phyloP scores from a whole-genome alignment of 1,140 invertebrate species.

The Trachelipus rathkii region DNA sequence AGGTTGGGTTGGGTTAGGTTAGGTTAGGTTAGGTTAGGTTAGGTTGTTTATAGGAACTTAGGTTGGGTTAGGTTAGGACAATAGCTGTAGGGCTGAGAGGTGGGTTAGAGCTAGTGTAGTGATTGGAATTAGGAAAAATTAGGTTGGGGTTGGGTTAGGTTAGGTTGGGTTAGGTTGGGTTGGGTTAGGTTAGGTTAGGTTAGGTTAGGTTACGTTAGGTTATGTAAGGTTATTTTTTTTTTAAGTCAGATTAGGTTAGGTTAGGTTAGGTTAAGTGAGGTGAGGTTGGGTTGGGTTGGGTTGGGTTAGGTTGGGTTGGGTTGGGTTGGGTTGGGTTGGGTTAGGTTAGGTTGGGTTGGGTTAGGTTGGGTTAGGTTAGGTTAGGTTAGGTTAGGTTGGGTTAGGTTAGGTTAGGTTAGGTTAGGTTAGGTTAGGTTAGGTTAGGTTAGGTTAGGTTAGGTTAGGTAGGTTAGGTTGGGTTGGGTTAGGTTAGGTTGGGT shows the following conservation, averaged over 20 bases:
- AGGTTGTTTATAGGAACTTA: constrained; percentile 26
- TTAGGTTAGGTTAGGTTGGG: not conserved
- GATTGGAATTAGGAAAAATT: too few relatives aligned
- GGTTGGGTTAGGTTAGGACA: constrained; percentile 5
- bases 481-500: constrained; percentile 37
- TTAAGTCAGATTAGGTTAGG: too few relatives aligned
- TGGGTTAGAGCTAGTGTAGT: constrained; percentile 30
- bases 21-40: constrained; percentile 37
- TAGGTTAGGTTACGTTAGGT: too few relatives aligned
- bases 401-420: not conserved
- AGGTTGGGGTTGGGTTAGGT: constrained; percentile 34
- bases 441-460: constrained; percentile 28
- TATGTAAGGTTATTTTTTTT: too few relatives aligned
- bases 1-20: constrained; percentile 38
- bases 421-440: constrained; percentile 5
- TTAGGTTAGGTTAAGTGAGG: not conserved
- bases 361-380: not conserved
- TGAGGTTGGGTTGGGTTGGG: not conserved
- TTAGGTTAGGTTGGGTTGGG: not conserved
- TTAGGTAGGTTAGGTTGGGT: too few relatives aligned
- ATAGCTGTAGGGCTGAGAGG: constrained; percentile 25
- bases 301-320: not conserved
- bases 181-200: not conserved
- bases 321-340: not conserved
- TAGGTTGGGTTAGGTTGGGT: not conserved